Conservation (phyloP, 2,888 invertebrate genomes). For the Orthosia cruda region DNA sequence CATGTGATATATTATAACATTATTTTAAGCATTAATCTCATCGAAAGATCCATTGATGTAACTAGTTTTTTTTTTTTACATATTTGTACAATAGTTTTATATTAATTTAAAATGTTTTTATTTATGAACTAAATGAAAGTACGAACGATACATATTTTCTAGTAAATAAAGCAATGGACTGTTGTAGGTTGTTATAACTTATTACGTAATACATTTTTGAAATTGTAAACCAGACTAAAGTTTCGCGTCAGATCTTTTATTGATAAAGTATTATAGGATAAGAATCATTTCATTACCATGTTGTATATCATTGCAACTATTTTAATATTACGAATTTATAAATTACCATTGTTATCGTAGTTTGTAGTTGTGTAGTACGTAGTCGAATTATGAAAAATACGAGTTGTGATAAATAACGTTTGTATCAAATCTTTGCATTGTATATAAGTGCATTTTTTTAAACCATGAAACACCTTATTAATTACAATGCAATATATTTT, state of each 20-base stretch:
- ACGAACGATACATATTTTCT: slow-evolving; percentile 72
- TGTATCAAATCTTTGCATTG: slow-evolving; percentile 71
- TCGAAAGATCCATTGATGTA: slow-evolving; percentile 81
- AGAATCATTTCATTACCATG: slow-evolving; percentile 81
- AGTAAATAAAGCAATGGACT: slow-evolving; percentile 72
- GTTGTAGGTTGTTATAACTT: slow-evolving; percentile 79
- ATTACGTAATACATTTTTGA: slow-evolving; percentile 66
- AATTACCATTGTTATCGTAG: slow-evolving; percentile 88
- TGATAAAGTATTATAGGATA: slow-evolving; percentile 85
- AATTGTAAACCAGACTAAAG: slow-evolving; percentile 72
- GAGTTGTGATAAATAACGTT: slow-evolving; percentile 79
- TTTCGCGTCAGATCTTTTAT: slow-evolving; percentile 74
- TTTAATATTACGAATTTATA: slow-evolving; percentile 89
- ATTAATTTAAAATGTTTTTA: slow-evolving; percentile 76
- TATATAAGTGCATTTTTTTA: slow-evolving; percentile 68
- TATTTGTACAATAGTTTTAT: slow-evolving; percentile 85
- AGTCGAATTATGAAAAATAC: slow-evolving; percentile 74
- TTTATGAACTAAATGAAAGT: slow-evolving; percentile 77
- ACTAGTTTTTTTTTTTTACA: slow-evolving; percentile 79
- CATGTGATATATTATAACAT: slow-evolving; percentile 73
- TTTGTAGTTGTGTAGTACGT: slow-evolving; percentile 82
- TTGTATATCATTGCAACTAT: slow-evolving; percentile 83
- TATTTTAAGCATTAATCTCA: slow-evolving; percentile 69
- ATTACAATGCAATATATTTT: slow-evolving; percentile 71
- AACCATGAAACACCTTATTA: slow-evolving; percentile 60